Conservation (phyloP, 2,888 invertebrate species). For the Ophion costatus region DNA sequence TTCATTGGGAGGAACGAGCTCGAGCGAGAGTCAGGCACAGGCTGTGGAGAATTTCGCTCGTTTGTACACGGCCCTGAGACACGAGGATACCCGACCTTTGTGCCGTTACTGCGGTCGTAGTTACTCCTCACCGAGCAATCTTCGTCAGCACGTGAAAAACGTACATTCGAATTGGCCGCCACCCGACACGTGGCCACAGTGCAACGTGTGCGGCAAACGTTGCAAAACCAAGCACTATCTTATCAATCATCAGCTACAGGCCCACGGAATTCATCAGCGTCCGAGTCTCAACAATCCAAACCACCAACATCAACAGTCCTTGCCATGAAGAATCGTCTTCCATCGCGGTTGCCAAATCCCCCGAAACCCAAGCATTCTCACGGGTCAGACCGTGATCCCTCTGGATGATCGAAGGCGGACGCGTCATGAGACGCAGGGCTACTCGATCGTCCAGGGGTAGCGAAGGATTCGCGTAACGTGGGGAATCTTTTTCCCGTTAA, state of each 20-base stretch:
- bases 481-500: neutral
- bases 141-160: slow-evolving; percentile 91
- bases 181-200: slow-evolving; percentile 89
- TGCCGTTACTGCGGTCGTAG: slow-evolving; percentile 89
- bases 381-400: neutral
- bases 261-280: slow-evolving; percentile 90
- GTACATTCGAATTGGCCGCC: slow-evolving; percentile 89
- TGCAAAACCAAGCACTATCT: slow-evolving; percentile 91
- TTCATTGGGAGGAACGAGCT: slow-evolving; percentile 69
- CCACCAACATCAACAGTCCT: slow-evolving; percentile 70
- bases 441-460: neutral
- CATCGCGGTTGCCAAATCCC: neutral
- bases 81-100: slow-evolving; percentile 85
- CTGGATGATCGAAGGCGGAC: neutral
- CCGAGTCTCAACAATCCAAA: slow-evolving; percentile 83
- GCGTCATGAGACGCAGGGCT: neutral
- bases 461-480: neutral
- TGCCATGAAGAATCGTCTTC: slow-evolving; percentile 22
- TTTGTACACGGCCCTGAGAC: slow-evolving; percentile 81
- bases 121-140: slow-evolving; percentile 90
- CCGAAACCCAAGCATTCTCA: slow-evolving; percentile 2
- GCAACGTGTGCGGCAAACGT: slow-evolving; percentile 90
- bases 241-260: slow-evolving; percentile 90
- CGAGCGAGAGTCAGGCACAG: slow-evolving; percentile 75
- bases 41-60: slow-evolving; percentile 81